A percentile compares a stretch with the other conserved stretches of the same genome.
phyloP scores from a whole-genome alignment of 2,888 invertebrate species.

The Cosmia pyralina region DNA sequence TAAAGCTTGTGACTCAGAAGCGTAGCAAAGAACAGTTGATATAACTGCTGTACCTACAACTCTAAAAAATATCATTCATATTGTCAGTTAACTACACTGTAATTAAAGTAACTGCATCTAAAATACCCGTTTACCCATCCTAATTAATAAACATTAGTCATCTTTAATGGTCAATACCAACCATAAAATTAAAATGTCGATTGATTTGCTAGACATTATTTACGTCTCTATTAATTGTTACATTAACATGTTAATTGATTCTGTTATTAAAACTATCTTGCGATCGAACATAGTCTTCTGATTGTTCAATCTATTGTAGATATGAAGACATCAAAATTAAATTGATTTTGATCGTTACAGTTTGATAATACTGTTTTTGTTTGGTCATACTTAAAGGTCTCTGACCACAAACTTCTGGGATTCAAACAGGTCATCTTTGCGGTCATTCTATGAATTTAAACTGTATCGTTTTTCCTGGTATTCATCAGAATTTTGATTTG shows the following conservation, averaged over 20 bases:
- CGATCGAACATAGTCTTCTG: conserved; percentile 39
- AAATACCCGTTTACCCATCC: conserved; percentile 28
- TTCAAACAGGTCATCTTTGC: conserved; percentile 10
- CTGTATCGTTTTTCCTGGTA: conserved; percentile 24
- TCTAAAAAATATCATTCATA: neutral
- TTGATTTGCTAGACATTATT: conserved; percentile 30
- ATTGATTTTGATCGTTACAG: conserved; percentile 44
- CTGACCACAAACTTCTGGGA: conserved; percentile 18
- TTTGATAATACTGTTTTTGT: conserved; percentile 34
- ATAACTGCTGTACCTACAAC: neutral
- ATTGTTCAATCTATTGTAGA: conserved; percentile 36
- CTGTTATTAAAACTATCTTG: conserved; percentile 41
- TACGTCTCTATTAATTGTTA: conserved; percentile 30
- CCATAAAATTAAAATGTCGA: conserved; percentile 31
- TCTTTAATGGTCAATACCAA: conserved; percentile 34
- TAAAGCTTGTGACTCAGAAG: neutral
- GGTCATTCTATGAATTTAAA: conserved; percentile 19
- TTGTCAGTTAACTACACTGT: neutral
- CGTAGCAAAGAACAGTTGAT: neutral
- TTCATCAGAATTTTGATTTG: conserved; percentile 13
- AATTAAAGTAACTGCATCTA: conserved; percentile 33
- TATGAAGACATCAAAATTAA: conserved; percentile 51
- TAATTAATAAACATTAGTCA: conserved; percentile 48
- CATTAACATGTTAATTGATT: conserved; percentile 45
- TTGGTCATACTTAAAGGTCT: neutral